phyloP scores from a whole-genome alignment of 2,888 invertebrate species.

The Synanthedon andrenaeformis region DNA sequence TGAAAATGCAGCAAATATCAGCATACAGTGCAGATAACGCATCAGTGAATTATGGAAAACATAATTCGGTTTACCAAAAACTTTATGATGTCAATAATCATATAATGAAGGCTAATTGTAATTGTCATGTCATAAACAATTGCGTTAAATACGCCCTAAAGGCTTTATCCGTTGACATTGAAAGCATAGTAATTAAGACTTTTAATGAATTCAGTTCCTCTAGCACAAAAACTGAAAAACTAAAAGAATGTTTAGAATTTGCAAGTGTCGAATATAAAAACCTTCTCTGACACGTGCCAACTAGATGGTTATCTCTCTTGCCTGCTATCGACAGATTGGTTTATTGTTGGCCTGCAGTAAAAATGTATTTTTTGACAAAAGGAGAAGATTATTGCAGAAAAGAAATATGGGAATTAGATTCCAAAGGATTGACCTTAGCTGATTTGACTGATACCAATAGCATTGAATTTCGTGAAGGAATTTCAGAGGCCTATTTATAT shows the following conservation, averaged over 20 bases:
- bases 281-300: neutral
- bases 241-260: conserved; percentile 4
- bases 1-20: neutral
- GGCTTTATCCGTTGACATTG: conserved; percentile 1
- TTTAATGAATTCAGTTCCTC: conserved; percentile 1
- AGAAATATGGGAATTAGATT: conserved; percentile 1
- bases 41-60: neutral
- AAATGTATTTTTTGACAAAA: neutral
- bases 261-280: conserved; percentile 4
- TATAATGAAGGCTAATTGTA: conserved; percentile 7
- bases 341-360: conserved; percentile 5
- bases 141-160: conserved; percentile 7
- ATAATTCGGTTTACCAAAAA: neutral
- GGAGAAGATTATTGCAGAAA: conserved; percentile 4
- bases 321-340: conserved; percentile 3
- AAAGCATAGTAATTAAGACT: conserved; percentile 4
- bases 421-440: neutral
- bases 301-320: conserved; percentile 1
- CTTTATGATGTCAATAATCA: conserved; percentile 1
- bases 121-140: conserved; percentile 7
- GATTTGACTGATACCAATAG: neutral
- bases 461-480: neutral
- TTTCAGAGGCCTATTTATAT: conserved; percentile 5
- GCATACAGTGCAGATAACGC: neutral
- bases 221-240: conserved; percentile 4